Percentiles rank a stretch among this genome's conserved stretches.
These are phyloP conservation scores for Verasper variegatus DNA, from an alignment of 2,113 vertebrate genomes.

Conservation along the genomic window DNA sequence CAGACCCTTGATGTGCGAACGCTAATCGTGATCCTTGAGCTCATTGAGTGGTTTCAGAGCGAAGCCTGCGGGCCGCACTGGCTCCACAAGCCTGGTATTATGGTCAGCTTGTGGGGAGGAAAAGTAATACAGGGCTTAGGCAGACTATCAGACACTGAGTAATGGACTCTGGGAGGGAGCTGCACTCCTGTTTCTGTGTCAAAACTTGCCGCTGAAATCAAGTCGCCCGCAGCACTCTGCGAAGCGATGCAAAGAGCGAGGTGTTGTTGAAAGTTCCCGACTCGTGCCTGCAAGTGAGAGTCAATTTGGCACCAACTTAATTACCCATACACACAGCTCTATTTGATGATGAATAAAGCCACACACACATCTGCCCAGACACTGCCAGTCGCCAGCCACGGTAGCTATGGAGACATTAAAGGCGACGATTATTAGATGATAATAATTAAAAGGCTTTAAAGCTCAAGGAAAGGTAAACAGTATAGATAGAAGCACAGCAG, in stretches of 20 bases:
- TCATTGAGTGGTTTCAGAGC: slow-evolving; percentile 69
- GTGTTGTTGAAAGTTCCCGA: slow-evolving; percentile 50
- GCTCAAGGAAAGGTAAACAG: slow-evolving; percentile 64
- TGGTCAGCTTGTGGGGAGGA: slow-evolving; percentile 75
- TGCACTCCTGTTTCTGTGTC: slow-evolving; percentile 52
- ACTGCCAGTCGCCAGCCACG: slow-evolving; percentile 67
- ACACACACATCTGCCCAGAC: slow-evolving; percentile 69
- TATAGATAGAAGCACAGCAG: slow-evolving; percentile 43
- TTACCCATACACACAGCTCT: slow-evolving; percentile 62
- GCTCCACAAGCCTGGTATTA: slow-evolving; percentile 77
- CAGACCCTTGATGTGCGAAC: slow-evolving; percentile 53
- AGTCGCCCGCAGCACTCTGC: slow-evolving; percentile 59
- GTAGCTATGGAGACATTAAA: slow-evolving; percentile 74
- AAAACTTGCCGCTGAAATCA: slow-evolving; percentile 62
- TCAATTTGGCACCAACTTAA: slow-evolving; percentile 78
- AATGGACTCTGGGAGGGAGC: slow-evolving; percentile 56
- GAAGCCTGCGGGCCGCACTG: slow-evolving; percentile 70
- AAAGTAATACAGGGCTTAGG: slow-evolving; percentile 67
- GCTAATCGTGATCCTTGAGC: slow-evolving; percentile 64
- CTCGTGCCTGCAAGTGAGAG: slow-evolving; percentile 71
- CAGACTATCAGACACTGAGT: slow-evolving; percentile 59
- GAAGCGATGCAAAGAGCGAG: slow-evolving; percentile 33
- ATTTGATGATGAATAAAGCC: slow-evolving; percentile 21
- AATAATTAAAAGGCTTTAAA: slow-evolving; percentile 78
- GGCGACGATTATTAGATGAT: slow-evolving; percentile 77